Conservation (phyloP, 2,797 vertebrate species). For the Dermochelys coriacea region DNA sequence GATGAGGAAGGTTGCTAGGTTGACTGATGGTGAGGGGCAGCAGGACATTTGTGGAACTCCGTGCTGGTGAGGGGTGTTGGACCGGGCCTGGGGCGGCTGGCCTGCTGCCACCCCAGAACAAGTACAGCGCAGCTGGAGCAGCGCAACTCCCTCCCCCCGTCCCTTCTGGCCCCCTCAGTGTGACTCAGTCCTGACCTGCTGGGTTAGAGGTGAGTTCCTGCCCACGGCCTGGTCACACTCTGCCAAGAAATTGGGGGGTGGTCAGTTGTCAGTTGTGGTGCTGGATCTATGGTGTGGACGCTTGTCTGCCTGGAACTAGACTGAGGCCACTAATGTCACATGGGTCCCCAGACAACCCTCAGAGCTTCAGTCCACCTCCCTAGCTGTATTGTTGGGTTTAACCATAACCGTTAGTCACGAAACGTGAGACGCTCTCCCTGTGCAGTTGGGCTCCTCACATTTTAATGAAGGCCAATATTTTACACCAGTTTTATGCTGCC, state of each 20-base stretch:
- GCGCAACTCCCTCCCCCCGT: neutral
- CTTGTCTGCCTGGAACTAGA: neutral
- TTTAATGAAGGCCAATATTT: neutral
- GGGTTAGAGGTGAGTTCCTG: constrained; percentile 12
- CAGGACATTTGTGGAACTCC: neutral
- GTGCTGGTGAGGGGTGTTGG: constrained; percentile 41
- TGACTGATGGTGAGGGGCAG: neutral
- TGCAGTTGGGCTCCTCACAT: rapidly evolving
- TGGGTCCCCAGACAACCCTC: neutral
- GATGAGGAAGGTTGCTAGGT: neutral
- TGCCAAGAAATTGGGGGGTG: neutral
- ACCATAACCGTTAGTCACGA: neutral
- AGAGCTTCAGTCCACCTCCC: neutral
- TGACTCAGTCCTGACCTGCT: neutral
- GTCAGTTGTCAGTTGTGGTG: neutral
- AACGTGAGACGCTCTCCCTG: rapidly evolving
- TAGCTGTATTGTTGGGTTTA: neutral
- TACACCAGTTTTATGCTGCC: neutral
- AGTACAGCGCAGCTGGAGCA: constrained; percentile 3
- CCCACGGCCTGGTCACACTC: neutral
- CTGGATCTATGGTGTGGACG: too few species aligned
- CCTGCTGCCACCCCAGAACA: constrained; percentile 1
- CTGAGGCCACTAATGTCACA: neutral
- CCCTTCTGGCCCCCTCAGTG: neutral
- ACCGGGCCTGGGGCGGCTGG: constrained; percentile 15